Percentiles rank a stretch among this genome's conserved stretches.
Evolutionary conservation across 2,113 vertebrate species (phyloP).

Genomic region (Tachycineta bicolor): DNA sequence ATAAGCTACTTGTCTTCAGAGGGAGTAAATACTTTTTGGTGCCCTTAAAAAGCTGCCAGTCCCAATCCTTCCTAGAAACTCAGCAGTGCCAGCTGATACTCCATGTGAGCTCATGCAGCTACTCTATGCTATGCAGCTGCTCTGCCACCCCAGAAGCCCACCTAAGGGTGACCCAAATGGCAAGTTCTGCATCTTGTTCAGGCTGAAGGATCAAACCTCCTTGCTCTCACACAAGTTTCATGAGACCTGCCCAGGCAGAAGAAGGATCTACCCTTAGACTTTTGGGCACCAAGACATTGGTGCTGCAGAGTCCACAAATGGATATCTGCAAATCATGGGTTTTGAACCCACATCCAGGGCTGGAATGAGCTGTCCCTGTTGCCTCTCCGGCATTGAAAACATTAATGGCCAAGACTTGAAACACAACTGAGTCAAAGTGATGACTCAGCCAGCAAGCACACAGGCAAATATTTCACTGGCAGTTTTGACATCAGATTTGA

Average conservation of each 20-base stretch:
- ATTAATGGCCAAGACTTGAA: background rate
- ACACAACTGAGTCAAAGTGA: background rate
- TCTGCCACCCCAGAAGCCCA: background rate
- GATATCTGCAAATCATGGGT: background rate
- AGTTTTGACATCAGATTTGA: background rate
- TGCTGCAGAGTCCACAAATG: background rate
- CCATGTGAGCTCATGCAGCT: background rate
- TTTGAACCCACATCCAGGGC: background rate
- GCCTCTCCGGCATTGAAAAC: background rate
- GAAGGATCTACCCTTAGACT: background rate
- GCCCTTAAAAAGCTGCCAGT: background rate
- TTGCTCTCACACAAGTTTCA: background rate
- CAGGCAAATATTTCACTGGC: background rate
- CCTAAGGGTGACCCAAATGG: background rate
- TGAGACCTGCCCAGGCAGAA: background rate
- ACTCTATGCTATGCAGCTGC: background rate
- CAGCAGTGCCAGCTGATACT: background rate
- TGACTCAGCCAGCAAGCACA: background rate
- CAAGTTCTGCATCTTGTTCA: background rate
- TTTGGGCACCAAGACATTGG: background rate
- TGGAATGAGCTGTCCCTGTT: fast-evolving
- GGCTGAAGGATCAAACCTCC: background rate
- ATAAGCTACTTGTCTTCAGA: background rate
- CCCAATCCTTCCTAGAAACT: background rate
- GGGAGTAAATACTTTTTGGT: background rate